These are phyloP conservation scores for Orchestes rusci DNA, from an alignment of 2,888 invertebrate genomes.

Conservation along the genomic window DNA sequence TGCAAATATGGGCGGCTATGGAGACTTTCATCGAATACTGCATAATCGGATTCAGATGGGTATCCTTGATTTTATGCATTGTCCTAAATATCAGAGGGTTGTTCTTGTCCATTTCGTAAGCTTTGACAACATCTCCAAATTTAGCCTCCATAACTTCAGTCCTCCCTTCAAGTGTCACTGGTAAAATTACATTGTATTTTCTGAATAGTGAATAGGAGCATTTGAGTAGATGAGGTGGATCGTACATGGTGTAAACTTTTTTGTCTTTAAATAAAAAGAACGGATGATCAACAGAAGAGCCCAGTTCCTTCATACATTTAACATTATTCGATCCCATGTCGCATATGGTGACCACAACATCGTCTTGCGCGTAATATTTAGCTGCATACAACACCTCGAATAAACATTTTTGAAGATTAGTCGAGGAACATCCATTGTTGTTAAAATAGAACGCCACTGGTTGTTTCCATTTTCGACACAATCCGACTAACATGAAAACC, in stretches of 20 bases:
- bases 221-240: constrained; percentile 14
- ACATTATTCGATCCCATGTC: too few relatives aligned
- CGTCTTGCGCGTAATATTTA: constrained; percentile 9
- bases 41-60: constrained; percentile 15
- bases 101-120: constrained; percentile 16
- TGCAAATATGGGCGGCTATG: neutral
- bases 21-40: constrained; percentile 5
- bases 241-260: neutral
- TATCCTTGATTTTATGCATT: constrained; percentile 21
- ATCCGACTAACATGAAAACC: constrained; percentile 14
- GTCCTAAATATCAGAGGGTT: constrained; percentile 17
- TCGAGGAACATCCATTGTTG: too few relatives aligned
- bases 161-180: neutral
- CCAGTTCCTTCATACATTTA: too few relatives aligned
- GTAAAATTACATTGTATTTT: constrained; percentile 21
- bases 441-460: too few relatives aligned
- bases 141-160: constrained; percentile 8
- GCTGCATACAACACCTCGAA: constrained; percentile 18
- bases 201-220: constrained; percentile 17
- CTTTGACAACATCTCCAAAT: constrained; percentile 13
- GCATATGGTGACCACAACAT: too few relatives aligned
- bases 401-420: too few relatives aligned
- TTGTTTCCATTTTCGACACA: too few relatives aligned
- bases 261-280: neutral
- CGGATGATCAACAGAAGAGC: too few relatives aligned